Conservation (phyloP, 2,888 invertebrate species). For the Morpho achilles region DNA sequence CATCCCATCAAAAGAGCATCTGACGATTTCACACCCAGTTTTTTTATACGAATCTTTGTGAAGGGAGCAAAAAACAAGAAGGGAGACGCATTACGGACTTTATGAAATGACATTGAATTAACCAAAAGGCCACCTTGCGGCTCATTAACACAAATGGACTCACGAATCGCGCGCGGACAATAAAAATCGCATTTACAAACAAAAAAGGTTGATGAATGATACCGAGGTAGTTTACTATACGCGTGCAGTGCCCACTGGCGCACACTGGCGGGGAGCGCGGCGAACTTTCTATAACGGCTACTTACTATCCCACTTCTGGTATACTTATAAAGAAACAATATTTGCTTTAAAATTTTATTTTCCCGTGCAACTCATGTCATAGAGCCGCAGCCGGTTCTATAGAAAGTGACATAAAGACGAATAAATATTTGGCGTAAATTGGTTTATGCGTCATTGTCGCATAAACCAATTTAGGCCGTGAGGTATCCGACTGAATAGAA, state of each 20-base stretch:
- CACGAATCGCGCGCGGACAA: slow-evolving; percentile 57
- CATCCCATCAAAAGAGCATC: slow-evolving; percentile 30
- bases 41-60: slow-evolving; percentile 29
- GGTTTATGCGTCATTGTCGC: too few species aligned
- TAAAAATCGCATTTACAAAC: slow-evolving; percentile 72
- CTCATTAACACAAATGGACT: slow-evolving; percentile 68
- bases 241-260: slow-evolving; percentile 20
- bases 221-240: slow-evolving; percentile 36
- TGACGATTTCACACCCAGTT: slow-evolving; percentile 47
- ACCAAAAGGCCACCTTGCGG: slow-evolving; percentile 63
- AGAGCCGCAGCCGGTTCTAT: too few species aligned
- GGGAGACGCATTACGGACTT: slow-evolving; percentile 45
- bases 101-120: slow-evolving; percentile 67
- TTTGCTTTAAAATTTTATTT: too few species aligned
- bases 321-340: too few species aligned
- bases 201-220: slow-evolving; percentile 71
- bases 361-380: too few species aligned
- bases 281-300: neutral
- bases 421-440: too few species aligned
- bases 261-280: slow-evolving; percentile 13
- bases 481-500: too few species aligned
- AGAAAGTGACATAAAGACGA: too few species aligned
- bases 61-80: slow-evolving; percentile 39
- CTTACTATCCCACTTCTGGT: too few species aligned
- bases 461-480: too few species aligned